Evolutionary conservation across 2,113 vertebrate genomes (phyloP).

Genomic region (Poecilia latipinna): DNA sequence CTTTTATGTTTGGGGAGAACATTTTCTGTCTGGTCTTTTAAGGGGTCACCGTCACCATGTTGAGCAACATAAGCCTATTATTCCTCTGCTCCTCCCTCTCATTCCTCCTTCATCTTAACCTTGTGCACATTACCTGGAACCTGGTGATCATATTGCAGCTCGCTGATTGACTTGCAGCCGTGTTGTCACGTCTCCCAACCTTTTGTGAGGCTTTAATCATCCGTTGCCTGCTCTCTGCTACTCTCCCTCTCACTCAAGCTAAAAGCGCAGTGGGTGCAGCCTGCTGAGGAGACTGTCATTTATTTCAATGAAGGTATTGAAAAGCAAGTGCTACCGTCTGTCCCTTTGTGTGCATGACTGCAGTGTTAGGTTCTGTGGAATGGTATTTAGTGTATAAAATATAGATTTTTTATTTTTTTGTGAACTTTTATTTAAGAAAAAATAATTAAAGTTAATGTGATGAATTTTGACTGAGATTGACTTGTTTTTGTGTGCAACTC

Average conservation of each 20-base stretch:
- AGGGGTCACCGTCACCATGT: slow-evolving; percentile 53
- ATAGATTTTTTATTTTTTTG: not conserved
- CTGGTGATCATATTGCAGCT: slow-evolving; percentile 68
- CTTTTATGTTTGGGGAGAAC: not conserved
- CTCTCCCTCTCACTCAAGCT: slow-evolving; percentile 3
- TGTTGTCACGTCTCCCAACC: slow-evolving; percentile 70
- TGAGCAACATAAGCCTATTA: slow-evolving; percentile 55
- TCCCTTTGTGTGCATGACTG: slow-evolving; percentile 9
- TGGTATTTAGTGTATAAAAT: slow-evolving; percentile 66
- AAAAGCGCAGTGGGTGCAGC: slow-evolving; percentile 69
- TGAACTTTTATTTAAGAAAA: slow-evolving; percentile 19
- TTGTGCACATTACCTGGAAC: slow-evolving; percentile 62
- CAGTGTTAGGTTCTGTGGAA: slow-evolving; percentile 23
- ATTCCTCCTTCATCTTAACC: not conserved
- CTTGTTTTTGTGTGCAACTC: not conserved
- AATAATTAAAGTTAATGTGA: slow-evolving; percentile 13
- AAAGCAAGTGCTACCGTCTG: slow-evolving; percentile 39
- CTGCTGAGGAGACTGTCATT: slow-evolving; percentile 62
- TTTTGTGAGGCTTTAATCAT: slow-evolving; percentile 74
- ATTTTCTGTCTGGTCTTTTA: slow-evolving; percentile 64
- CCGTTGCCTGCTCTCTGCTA: slow-evolving; percentile 35
- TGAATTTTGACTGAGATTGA: not conserved
- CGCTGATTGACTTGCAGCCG: slow-evolving; percentile 77
- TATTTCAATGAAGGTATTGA: slow-evolving; percentile 73
- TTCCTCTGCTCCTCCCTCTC: slow-evolving; percentile 11